A percentile compares a stretch with the other conserved stretches of the same genome.
Conservation (phyloP, 2,113 vertebrate genomes). For the Paraplagusia blochii region DNA sequence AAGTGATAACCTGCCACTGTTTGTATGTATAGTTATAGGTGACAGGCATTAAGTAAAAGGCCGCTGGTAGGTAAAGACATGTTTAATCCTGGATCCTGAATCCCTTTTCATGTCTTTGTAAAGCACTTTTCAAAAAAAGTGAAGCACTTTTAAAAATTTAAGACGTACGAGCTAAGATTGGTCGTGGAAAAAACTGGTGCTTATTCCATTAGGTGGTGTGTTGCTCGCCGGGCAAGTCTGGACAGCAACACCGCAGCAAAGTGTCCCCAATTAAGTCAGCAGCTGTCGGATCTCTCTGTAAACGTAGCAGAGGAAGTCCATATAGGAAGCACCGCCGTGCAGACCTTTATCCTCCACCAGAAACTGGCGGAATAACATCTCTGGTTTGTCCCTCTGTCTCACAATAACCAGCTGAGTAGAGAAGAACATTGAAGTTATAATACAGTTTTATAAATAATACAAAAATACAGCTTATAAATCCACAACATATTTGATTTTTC, state of each 20-base stretch:
- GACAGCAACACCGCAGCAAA: not conserved
- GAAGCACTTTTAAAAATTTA: conserved; percentile 10
- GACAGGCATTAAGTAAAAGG: conserved; percentile 36
- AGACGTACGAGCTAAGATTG: conserved; percentile 15
- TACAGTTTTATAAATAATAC: not conserved
- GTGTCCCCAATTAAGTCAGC: conserved; percentile 77
- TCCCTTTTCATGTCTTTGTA: conserved; percentile 13
- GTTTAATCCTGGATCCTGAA: conserved; percentile 10
- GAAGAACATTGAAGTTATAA: not conserved
- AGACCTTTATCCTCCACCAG: conserved; percentile 92
- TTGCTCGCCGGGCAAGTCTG: conserved; percentile 1
- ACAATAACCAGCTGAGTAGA: conserved; percentile 81
- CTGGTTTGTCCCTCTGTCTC: conserved; percentile 87
- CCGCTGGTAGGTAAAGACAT: conserved; percentile 44
- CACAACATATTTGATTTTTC: too few relatives aligned
- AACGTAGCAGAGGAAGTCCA: conserved; percentile 92
- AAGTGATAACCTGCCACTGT: conserved; percentile 34
- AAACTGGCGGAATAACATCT: conserved; percentile 87
- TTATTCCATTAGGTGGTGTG: conserved; percentile 12
- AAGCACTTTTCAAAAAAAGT: conserved; percentile 4
- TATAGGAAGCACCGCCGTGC: conserved; percentile 86
- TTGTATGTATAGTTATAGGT: conserved; percentile 9
- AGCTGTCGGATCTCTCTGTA: conserved; percentile 92
- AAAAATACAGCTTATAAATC: too few relatives aligned
- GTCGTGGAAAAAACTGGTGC: conserved; percentile 23